Base-by-base conservation (phyloP, 1,140 invertebrate genomes). In the Tachypleus tridentatus region DNA sequence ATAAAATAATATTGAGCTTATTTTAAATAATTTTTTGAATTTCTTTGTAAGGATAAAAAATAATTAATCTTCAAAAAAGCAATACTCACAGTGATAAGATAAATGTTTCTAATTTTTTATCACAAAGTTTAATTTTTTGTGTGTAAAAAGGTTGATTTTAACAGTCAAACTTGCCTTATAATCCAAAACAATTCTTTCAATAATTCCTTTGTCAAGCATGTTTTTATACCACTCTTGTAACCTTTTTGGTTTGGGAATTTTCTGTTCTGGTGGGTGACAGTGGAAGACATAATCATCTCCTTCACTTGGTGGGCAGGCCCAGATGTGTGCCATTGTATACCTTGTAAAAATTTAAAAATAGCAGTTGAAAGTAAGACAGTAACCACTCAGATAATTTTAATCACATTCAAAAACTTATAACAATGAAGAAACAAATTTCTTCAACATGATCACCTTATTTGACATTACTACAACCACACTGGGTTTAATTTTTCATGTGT, bases 261-360 rank as follows among this genome's bases (percentile, higher is more conserved):
- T 99, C 80, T 99, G 97, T 80, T 99, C 97, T 65, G 86, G 83
- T 58, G 97, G 97, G 85, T 99, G 97, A 78, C 96, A 99, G 79
- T 99, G 97, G 79, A 99, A 99, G 71, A 99, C 99, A 77, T 99
- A 99, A 79, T 99, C 97, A 77, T 99, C 97, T 59, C 97, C 97
- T 83, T 99, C 97, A 52, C 93, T 97, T 3, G 97, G 97, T 58
- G 97, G 97, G 82, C 97, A 99, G 1, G 97, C 97, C 97, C 97
- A 99, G 74, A 99, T 99, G 75, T 99, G 97, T 65, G 96, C 97
- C 93, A 97, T 97, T 4, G 93, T 95, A 73, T 96, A 97, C 11
- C 82, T 82, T 68, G 29, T 29, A 29, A 29, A 48, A 74, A 71
- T 64, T 51, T 67, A 56, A 60, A 64, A 65, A 11, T 29, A 29